These are phyloP conservation scores for Ypsolopha sequella DNA, from an alignment of 2,888 invertebrate genomes.

Conservation along the genomic window DNA sequence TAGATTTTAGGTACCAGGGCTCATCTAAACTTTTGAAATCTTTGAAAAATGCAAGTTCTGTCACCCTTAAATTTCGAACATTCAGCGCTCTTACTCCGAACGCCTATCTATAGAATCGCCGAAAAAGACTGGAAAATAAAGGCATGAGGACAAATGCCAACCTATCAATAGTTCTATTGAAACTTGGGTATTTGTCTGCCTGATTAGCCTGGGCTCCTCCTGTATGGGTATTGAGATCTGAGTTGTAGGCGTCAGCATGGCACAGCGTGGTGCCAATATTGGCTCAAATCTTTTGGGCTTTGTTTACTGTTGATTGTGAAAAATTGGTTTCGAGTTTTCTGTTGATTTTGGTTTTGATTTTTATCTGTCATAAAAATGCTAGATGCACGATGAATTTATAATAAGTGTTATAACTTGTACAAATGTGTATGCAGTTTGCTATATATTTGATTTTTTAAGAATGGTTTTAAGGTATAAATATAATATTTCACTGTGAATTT, in stretches of 20 bases:
- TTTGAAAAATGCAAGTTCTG: neutral
- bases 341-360: neutral
- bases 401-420: too few species aligned
- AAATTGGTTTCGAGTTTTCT: neutral
- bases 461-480: too few species aligned
- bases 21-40: too few species aligned
- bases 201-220: conserved; percentile 58
- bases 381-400: too few species aligned
- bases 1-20: too few species aligned
- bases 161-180: conserved; percentile 56
- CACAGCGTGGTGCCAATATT: conserved; percentile 46
- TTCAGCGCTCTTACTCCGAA: conserved; percentile 23
- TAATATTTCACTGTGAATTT: too few species aligned
- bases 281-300: conserved; percentile 30
- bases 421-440: too few species aligned
- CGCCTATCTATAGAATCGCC: conserved; percentile 67
- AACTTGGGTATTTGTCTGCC: conserved; percentile 62
- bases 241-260: conserved; percentile 39
- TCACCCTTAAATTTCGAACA: conserved; percentile 19
- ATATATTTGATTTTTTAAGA: too few species aligned
- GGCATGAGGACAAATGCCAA: conserved; percentile 29
- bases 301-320: neutral
- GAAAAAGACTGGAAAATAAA: conserved; percentile 62
- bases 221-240: conserved; percentile 25
- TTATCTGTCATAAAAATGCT: neutral